phyloP scores from a whole-genome alignment of 2,888 invertebrate species.

The Xylota segnis region DNA sequence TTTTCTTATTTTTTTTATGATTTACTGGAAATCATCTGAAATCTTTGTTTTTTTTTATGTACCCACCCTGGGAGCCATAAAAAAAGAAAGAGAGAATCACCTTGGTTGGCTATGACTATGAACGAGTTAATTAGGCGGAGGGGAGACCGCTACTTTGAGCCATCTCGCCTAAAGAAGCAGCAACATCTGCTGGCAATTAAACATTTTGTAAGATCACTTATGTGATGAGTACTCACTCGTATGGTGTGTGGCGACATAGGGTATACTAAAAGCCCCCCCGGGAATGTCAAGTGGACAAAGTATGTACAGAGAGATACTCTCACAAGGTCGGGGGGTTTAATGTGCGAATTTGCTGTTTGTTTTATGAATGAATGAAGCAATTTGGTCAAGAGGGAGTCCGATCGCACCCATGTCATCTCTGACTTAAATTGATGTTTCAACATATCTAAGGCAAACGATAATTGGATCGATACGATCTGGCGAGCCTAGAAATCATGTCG shows the following conservation, averaged over 20 bases:
- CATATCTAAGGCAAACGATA: neutral
- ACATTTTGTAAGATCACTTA: constrained; percentile 50
- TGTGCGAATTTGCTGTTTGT: constrained; percentile 30
- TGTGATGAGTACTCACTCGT: constrained; percentile 33
- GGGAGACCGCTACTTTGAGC: constrained; percentile 22
- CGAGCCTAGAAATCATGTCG: neutral
- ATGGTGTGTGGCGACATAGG: constrained; percentile 23
- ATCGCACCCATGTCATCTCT: neutral
- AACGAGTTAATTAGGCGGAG: constrained; percentile 62
- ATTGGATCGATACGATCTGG: neutral
- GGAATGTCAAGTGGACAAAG: constrained; percentile 38
- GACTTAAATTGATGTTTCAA: neutral
- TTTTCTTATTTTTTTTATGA: constrained; percentile 55
- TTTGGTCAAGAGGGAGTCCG: constrained; percentile 14
- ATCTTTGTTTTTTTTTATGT: constrained; percentile 20
- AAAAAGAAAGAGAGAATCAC: constrained; percentile 44
- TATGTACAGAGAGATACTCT: constrained; percentile 21
- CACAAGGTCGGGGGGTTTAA: constrained; percentile 36
- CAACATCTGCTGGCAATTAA: constrained; percentile 62
- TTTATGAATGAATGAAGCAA: constrained; percentile 33
- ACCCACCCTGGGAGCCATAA: constrained; percentile 34
- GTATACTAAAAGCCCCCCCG: neutral
- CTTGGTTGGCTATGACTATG: constrained; percentile 45
- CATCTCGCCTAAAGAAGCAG: neutral
- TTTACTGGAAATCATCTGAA: constrained; percentile 63